Evolutionary conservation across 1,140 invertebrate species (phyloP).

Genomic region (Bombus cullumanus): DNA sequence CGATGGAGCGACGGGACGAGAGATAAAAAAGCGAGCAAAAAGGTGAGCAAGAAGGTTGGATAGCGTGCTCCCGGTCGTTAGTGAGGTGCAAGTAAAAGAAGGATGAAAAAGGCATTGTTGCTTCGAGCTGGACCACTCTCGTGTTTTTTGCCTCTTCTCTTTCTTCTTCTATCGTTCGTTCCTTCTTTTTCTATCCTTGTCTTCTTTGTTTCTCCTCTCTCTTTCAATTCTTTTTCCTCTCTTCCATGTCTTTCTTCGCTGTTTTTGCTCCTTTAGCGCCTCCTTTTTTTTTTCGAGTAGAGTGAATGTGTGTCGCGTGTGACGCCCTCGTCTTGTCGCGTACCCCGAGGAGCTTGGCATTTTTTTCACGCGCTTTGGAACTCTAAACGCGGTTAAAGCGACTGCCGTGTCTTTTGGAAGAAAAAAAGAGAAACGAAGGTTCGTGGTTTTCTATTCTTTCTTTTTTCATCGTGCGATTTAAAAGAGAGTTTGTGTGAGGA

Average conservation of each 20-base stretch:
- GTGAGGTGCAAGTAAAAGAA: conserved; percentile 50
- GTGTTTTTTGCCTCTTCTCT: background rate
- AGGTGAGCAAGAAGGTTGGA: conserved; percentile 37
- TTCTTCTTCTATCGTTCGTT: background rate
- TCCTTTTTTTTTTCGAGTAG: too few species aligned
- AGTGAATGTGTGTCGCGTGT: conserved; percentile 46
- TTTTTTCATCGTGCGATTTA: background rate
- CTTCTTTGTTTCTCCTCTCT: background rate
- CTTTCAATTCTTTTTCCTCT: background rate
- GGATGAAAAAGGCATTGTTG: conserved; percentile 48
- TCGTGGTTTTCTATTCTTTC: background rate
- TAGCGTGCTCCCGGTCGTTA: conserved; percentile 43
- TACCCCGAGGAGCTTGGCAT: background rate
- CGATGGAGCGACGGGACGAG: conserved; percentile 20
- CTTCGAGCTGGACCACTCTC: background rate
- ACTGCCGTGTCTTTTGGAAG: background rate
- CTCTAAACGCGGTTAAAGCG: background rate
- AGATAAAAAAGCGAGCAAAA: conserved; percentile 37
- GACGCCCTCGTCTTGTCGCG: background rate
- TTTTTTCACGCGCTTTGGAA: background rate
- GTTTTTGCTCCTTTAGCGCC: background rate
- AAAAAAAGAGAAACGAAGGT: background rate
- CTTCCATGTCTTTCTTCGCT: background rate
- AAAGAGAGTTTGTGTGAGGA: background rate
- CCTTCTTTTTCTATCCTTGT: background rate